Evolutionary conservation across 2,888 invertebrate genomes (phyloP).

Genomic region (Eurytoma adleriae): DNA sequence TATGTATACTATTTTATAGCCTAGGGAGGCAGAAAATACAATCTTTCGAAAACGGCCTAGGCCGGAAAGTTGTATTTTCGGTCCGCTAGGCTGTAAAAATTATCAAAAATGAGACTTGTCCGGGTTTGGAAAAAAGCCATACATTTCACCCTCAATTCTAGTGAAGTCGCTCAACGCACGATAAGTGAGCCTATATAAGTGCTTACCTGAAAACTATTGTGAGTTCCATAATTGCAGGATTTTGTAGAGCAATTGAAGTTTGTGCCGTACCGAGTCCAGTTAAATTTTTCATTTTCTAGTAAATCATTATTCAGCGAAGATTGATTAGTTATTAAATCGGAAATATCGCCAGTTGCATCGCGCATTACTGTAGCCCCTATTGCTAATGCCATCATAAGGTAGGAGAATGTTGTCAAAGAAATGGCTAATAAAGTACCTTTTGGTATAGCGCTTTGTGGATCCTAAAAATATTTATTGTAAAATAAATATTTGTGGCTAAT

Average conservation of each 20-base stretch:
- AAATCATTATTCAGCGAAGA: constrained; percentile 12
- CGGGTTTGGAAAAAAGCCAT: no score
- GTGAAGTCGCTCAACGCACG: no score
- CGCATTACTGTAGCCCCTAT: constrained; percentile 86
- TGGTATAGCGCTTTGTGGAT: constrained; percentile 91
- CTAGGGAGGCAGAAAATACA: no score
- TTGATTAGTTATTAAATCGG: constrained; percentile 75
- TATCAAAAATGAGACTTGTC: no score
- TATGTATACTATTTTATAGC: no score
- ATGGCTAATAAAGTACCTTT: constrained; percentile 97
- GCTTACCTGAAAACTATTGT: constrained; percentile 87
- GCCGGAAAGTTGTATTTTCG: no score
- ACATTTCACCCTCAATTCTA: no score
- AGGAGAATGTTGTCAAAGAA: constrained; percentile 89
- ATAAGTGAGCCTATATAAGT: no score
- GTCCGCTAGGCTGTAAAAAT: no score
- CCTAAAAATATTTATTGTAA: constrained; percentile 79
- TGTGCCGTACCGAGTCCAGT: constrained; percentile 75
- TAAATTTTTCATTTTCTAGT: constrained; percentile 50
- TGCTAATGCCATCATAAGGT: constrained; percentile 89
- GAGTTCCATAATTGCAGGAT: constrained; percentile 84
- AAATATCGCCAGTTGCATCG: constrained; percentile 86
- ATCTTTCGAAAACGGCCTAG: no score
- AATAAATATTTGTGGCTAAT: no score
- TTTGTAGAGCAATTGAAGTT: constrained; percentile 78